phyloP scores from a whole-genome alignment of 2,113 vertebrate genomes.

The Otolemur garnettii region DNA sequence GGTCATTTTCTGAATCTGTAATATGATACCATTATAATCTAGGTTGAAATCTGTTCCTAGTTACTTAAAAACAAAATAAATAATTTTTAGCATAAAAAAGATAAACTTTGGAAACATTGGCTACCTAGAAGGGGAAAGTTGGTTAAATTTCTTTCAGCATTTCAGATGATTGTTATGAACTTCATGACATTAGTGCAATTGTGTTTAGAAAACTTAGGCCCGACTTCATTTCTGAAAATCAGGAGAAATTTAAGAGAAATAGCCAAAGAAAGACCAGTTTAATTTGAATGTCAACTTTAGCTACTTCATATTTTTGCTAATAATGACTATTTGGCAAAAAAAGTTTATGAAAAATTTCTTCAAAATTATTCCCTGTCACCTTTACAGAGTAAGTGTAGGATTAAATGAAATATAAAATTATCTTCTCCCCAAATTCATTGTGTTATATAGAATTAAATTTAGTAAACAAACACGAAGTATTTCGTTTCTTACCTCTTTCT shows the following conservation, averaged over 20 bases:
- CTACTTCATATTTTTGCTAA: neutral
- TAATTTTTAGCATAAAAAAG: slow-evolving; percentile 19
- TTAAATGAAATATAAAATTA: neutral
- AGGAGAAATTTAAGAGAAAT: neutral
- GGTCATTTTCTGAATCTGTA: slow-evolving; percentile 42
- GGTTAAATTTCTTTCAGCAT: neutral
- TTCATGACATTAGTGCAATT: neutral
- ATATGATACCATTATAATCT: neutral
- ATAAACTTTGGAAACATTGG: slow-evolving; percentile 6
- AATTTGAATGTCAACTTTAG: neutral
- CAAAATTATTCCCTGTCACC: neutral
- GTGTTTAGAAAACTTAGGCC: neutral
- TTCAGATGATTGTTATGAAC: neutral
- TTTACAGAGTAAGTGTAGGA: neutral
- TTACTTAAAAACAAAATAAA: neutral
- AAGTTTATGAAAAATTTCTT: neutral
- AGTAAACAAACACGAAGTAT: slow-evolving; percentile 26
- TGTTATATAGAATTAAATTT: slow-evolving; percentile 40
- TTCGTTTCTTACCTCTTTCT: slow-evolving; percentile 72
- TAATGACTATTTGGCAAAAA: neutral
- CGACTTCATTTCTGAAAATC: slow-evolving; percentile 7
- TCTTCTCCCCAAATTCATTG: neutral
- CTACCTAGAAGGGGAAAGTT: neutral
- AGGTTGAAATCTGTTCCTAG: slow-evolving; percentile 1
- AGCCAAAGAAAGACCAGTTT: neutral